A percentile compares a stretch with the other conserved stretches of the same genome.
Evolutionary conservation across 2,888 invertebrate species (phyloP).

Genomic region (Eumacrocentrus americanus): DNA sequence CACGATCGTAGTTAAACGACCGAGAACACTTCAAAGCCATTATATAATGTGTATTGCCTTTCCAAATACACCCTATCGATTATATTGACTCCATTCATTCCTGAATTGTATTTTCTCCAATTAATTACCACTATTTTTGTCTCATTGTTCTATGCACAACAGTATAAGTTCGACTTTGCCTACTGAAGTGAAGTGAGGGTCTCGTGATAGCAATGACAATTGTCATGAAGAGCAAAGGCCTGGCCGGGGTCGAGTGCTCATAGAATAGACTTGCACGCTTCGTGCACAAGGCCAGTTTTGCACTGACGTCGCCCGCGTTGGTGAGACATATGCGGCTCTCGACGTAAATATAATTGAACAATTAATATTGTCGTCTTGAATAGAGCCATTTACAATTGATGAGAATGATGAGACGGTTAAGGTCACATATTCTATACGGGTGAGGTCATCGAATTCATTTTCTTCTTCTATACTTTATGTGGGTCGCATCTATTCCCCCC

Average conservation of each 20-base stretch:
- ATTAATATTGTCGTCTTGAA: no score
- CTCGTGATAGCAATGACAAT: constrained; percentile 6
- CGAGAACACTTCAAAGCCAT: background rate
- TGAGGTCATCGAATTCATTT: background rate
- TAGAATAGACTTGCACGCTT: constrained; percentile 6
- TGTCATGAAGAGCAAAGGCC: constrained; percentile 18
- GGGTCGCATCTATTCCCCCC: no score
- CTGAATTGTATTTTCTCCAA: background rate
- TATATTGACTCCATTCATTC: background rate
- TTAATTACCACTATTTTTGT: background rate
- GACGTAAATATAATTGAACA: no score
- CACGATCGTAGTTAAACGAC: background rate
- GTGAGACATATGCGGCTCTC: no score
- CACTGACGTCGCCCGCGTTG: background rate
- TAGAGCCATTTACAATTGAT: no score
- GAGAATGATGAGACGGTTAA: no score
- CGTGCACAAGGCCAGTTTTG: background rate
- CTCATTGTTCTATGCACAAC: background rate
- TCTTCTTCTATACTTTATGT: background rate
- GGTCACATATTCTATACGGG: constrained; percentile 14
- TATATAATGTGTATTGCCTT: background rate
- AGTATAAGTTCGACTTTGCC: no score
- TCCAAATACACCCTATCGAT: background rate
- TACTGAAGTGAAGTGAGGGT: background rate
- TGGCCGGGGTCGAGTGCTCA: constrained; percentile 11